Percentiles rank a stretch among this genome's conserved stretches.
These are phyloP conservation scores for Drosophila mojavensis DNA, from an alignment of 1,140 invertebrate genomes.

Conservation along the genomic window DNA sequence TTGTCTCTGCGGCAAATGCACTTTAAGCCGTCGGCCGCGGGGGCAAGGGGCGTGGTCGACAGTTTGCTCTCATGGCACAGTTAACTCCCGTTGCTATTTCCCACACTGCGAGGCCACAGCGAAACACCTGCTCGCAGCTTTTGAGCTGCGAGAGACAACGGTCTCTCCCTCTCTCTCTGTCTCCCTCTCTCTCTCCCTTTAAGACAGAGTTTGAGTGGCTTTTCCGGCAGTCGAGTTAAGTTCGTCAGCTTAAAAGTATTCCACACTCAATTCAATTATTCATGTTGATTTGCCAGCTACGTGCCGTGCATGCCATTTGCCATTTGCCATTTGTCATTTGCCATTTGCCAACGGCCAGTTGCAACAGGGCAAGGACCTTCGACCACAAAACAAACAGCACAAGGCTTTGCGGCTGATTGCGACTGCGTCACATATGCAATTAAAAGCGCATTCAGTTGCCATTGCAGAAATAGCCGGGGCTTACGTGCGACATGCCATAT, in stretches of 20 bases:
- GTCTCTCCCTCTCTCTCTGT: too few species aligned
- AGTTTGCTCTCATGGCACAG: conserved; percentile 50
- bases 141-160: too few species aligned
- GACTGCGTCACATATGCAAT: conserved; percentile 40
- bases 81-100: conserved; percentile 40
- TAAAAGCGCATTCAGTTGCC: conserved; percentile 55
- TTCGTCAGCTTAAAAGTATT: conserved; percentile 35
- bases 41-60: neutral
- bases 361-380: conserved; percentile 51
- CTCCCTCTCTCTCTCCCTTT: too few species aligned
- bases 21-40: too few species aligned
- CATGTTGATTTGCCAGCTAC: conserved; percentile 4
- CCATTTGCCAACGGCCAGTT: conserved; percentile 10
- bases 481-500: conserved; percentile 15
- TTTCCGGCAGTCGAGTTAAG: conserved; percentile 10
- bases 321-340: conserved; percentile 26
- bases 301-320: conserved; percentile 53
- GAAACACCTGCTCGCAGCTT: conserved; percentile 26
- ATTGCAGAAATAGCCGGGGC: conserved; percentile 6
- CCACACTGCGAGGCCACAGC: conserved; percentile 43
- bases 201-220: conserved; percentile 10
- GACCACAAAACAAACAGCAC: conserved; percentile 8
- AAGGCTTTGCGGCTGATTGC: conserved; percentile 26
- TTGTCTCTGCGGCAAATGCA: conserved; percentile 24
- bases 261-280: conserved; percentile 26